A percentile compares a stretch with the other conserved stretches of the same genome.
These are phyloP conservation scores for Cactoblastis cactorum DNA, from an alignment of 2,888 invertebrate genomes.

Conservation along the genomic window DNA sequence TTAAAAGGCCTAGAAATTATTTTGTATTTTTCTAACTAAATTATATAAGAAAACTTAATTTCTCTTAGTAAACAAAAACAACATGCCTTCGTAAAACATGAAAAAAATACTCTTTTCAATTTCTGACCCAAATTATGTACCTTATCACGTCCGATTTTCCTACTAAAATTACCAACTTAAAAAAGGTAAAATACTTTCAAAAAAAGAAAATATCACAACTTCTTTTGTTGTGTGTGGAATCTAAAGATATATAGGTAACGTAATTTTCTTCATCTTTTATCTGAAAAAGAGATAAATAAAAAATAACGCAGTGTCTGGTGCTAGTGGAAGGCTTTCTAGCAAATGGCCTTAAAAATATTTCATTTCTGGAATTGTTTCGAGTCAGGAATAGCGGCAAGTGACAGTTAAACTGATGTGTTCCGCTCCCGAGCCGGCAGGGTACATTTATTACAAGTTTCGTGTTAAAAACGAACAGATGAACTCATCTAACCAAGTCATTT, in stretches of 20 bases:
- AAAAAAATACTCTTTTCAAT: too few relatives aligned
- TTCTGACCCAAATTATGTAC: too few relatives aligned
- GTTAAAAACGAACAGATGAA: conserved; percentile 33
- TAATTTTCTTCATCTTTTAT: conserved; percentile 17
- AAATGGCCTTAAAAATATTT: conserved; percentile 74
- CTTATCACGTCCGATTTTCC: too few relatives aligned
- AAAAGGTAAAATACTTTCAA: too few relatives aligned
- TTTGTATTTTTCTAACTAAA: too few relatives aligned
- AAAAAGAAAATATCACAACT: too few relatives aligned
- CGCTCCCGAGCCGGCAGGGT: conserved; percentile 49
- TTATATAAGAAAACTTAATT: too few relatives aligned
- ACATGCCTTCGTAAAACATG: too few relatives aligned
- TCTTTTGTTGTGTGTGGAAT: too few relatives aligned
- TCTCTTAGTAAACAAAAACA: too few relatives aligned
- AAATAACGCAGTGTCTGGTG: conserved; percentile 48
- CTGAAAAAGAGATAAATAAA: conserved; percentile 47
- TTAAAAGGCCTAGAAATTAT: too few relatives aligned
- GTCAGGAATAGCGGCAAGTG: conserved; percentile 68
- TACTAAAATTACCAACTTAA: too few relatives aligned
- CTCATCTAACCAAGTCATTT: conserved; percentile 17
- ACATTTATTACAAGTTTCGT: conserved; percentile 61
- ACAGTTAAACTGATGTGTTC: conserved; percentile 68
- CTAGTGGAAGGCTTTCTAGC: conserved; percentile 63
- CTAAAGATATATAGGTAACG: conserved; percentile 4
- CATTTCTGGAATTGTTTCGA: conserved; percentile 71